Base-by-base conservation (phyloP, 1,140 invertebrate species). In the Hermatobates lingyangjiaoensis region DNA sequence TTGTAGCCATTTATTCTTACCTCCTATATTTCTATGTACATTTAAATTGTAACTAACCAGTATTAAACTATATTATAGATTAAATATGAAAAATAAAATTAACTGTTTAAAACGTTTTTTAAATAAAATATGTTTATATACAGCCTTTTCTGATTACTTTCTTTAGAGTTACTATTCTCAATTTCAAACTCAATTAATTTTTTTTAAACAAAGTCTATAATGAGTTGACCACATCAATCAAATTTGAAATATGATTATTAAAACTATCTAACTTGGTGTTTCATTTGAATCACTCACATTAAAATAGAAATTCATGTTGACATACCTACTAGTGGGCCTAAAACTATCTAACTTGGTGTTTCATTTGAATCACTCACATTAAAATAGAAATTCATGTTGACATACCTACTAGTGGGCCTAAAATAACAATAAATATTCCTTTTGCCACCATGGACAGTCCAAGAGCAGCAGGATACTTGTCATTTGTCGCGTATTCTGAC, bases 381-480 rank as follows among this genome's bases (percentile, higher is more conserved):
- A 45, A 4, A 42, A 53, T n/a, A 27, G 21, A 49, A 42, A 40
- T 39, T 2, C 27, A 50, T 34, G 45, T 27, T 45, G 44, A 65
- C 71, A 69, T 64, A 83, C 81, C 81, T 59, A 82, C 74, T 52
- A 82, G 46, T 12, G 81, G 81, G 46, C 81, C 80, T 42, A 83
- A 70, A 7, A 65, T 58, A 7, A 80, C 71, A 18, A 83, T 79
- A 56, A 80, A 76, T 0, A 81, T 58, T 24, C 80, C 81, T 61
- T 83, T 84, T 52, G 74, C 77, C 34, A 83, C 80, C 74, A 83
- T 79, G 59, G 81, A 80, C 50, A 83, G 69, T 25, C 81, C 80
- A 61, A 81, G 80, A 25, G 80, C 81, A 24, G 78, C 79, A 0
- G 81, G 80, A 54, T 83, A 61, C 59, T 80, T 81, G 57, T 83